Base-by-base conservation (phyloP, 2,888 invertebrate genomes). In the Vanessa cardui region DNA sequence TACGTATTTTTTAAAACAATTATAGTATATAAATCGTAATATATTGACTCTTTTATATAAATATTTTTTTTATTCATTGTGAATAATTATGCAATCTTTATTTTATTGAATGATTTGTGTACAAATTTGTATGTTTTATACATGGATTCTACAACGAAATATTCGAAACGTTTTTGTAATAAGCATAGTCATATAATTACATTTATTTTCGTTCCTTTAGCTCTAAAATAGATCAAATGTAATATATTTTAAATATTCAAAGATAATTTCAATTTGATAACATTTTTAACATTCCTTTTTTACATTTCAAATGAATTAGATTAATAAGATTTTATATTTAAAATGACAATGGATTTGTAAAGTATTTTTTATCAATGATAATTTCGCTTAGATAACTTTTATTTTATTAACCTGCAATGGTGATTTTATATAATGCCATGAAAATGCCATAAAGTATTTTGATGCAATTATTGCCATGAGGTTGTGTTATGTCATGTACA, bases 401-500 rank as follows among this genome's bases (percentile, higher is more conserved):
- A 56, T 52, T 58, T 73, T 66, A 71, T 72, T 70, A 72, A 74
- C 68, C 62, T 73, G 72, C 64, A 60, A 60, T 62, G 65, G 68
- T 60, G 46, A 63, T 52, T 54, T 45, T 26, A 31, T n/a, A 33
- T 74, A 72, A 74, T 73, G 85, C 81, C 85, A 83, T 83, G 77
- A 72, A 78, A 80, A 88, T 87, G 90, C 89, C 89, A 91, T 90
- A 87, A 70, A 73, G 74, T 83, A 80, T 83, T 76, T 76, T 81
- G 77, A 80, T 83, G 76, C 80, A 78, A 76, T 74, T 77, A 82
- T 87, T 90, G 91, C 91, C 90, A 88, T 86, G 76, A 80, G 89
- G 90, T 91, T 91, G 91, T 92, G 90, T 91, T 89, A 84, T 81
- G 65, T 83, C 80, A 78, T 89, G 88, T 91, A 90, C 88, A 90